Evolutionary conservation across 2,113 vertebrate species (phyloP).

Genomic region (Penelope pileata): DNA sequence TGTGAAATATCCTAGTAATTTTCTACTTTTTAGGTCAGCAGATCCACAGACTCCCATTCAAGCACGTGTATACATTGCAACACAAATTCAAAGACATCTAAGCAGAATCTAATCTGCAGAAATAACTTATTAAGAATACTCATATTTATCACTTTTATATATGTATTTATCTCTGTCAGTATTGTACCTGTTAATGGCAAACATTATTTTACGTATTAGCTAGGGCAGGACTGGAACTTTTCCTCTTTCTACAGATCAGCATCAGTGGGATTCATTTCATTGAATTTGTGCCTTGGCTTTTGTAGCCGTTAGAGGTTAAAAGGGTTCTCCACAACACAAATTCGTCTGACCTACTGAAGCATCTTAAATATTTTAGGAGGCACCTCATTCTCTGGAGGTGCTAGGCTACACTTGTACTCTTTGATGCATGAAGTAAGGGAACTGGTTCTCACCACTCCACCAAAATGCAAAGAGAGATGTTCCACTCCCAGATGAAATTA

Average conservation of each 20-base stretch:
- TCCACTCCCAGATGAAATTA: background rate
- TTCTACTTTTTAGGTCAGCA: background rate
- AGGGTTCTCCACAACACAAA: background rate
- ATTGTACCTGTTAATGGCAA: background rate
- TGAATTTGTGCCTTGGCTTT: background rate
- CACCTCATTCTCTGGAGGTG: background rate
- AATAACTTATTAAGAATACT: background rate
- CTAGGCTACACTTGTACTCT: background rate
- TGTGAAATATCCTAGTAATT: background rate
- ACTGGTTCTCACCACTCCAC: background rate
- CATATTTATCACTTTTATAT: background rate
- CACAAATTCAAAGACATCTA: background rate
- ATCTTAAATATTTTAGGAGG: background rate
- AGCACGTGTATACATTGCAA: background rate
- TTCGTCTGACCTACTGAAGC: background rate
- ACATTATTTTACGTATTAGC: background rate
- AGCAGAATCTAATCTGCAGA: background rate
- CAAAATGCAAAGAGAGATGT: background rate
- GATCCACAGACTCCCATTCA: background rate
- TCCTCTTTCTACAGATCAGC: background rate
- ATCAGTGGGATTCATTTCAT: background rate
- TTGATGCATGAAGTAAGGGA: background rate
- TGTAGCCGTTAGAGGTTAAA: background rate
- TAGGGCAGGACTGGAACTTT: background rate
- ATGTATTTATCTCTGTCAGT: background rate